Base-by-base conservation (phyloP, 2,113 vertebrate genomes). In the Etia nguti region DNA sequence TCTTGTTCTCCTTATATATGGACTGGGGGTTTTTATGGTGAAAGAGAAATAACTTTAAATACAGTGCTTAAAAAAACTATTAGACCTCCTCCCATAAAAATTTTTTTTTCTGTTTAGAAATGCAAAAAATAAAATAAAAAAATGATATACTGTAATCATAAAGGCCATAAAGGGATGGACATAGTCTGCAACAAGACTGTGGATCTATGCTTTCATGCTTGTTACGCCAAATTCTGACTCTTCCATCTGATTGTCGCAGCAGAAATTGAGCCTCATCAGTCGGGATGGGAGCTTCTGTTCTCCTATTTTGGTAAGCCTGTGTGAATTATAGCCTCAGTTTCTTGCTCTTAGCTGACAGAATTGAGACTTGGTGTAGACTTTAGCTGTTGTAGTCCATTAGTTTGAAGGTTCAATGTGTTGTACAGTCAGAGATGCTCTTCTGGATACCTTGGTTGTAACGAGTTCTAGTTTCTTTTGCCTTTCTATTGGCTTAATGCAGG, bases 221-320 rank as follows among this genome's bases (percentile, higher is more conserved):
- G 20, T 2, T n/a, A n/a, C 0, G 18, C 0, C 59, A 36, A 65
- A 65, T 65, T 38, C 60, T 2, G 18, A 65, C 34, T 65, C 18
- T 0, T 12, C 18, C 60, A 36, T 38, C 2, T 38, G 60, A 65
- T 38, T n/a, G 18, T 12, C 0, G 1, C 60, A 38, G 34, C 10
- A 65, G 10, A n/a, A 65, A 38, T n/a, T 68, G 34, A 68, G 0
- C 34, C 20, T 8, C 34, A 13, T 38, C 60, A 38, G 2, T 2
- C n/a, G 20, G 20, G 60, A 65, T 65, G 34, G 20, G 60, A 38
- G 20, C 34, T 65, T 0, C 60, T 65, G 60, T 8, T 65, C 60
- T 65, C 20, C 2, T 1, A 0, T 65, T 65, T 38, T 65, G 60
- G 60, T 65, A 38, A 38, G 1, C 4, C 60, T n/a, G 60, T 38